These are phyloP conservation scores for Leucania comma DNA, from an alignment of 2,888 invertebrate species.

Conservation along the genomic window DNA sequence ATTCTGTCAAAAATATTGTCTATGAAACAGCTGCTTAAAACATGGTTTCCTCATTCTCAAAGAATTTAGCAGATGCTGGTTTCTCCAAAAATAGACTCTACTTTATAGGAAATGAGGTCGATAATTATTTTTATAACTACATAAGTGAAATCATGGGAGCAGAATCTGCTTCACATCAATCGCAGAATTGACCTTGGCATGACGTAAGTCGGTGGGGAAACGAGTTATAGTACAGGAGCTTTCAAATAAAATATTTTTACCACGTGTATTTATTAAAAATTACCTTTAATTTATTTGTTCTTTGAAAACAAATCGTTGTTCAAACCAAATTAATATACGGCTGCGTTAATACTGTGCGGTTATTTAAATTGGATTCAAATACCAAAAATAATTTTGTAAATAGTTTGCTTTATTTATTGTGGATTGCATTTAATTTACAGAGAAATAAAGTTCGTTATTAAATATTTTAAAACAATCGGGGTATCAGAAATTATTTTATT, in stretches of 20 bases:
- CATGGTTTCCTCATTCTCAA: conserved; percentile 9
- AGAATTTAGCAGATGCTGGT: neutral
- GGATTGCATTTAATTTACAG: conserved; percentile 1
- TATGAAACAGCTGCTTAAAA: conserved; percentile 11
- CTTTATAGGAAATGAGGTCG: conserved; percentile 11
- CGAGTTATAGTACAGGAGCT: conserved; percentile 48
- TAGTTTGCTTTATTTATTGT: conserved; percentile 20
- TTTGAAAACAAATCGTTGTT: conserved; percentile 1
- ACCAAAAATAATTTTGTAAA: conserved; percentile 11
- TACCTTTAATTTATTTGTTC: neutral
- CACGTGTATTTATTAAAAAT: conserved; percentile 1
- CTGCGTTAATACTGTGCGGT: conserved; percentile 11
- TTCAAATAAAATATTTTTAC: neutral
- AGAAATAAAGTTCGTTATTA: conserved; percentile 6
- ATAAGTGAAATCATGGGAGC: conserved; percentile 57
- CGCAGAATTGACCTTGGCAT: conserved; percentile 77
- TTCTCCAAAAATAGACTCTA: conserved; percentile 23
- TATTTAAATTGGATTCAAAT: conserved; percentile 34
- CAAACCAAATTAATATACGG: conserved; percentile 6
- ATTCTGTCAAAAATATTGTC: conserved; percentile 8
- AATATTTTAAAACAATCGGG: conserved; percentile 13
- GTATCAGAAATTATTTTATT: neutral
- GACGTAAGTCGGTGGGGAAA: conserved; percentile 71
- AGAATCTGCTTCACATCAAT: conserved; percentile 76
- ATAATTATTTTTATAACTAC: conserved; percentile 16